These are phyloP conservation scores for Dendrophyllia cribrosa DNA, from an alignment of 64 coral and sea anemone genomes.

Conservation along the genomic window DNA sequence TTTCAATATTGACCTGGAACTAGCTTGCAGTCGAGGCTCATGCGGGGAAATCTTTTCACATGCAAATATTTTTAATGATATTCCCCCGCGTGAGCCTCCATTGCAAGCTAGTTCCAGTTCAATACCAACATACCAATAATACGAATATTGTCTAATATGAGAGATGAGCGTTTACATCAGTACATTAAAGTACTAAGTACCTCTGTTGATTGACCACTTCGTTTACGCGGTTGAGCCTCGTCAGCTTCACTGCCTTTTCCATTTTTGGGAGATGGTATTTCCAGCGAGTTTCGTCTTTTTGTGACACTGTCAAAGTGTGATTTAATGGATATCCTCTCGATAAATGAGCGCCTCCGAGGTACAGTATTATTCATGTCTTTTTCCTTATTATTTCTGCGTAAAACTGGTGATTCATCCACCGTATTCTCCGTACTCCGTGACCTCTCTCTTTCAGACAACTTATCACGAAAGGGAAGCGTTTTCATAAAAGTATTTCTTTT, in stretches of 20 bases:
- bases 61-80: no score
- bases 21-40: no score
- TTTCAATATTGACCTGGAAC: no score
- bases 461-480: constrained; percentile 24
- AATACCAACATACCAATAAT: no score
- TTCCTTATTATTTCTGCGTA: constrained; percentile 33
- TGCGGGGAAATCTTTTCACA: no score
- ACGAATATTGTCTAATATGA: no score
- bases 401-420: constrained; percentile 32
- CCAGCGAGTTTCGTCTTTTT: constrained; percentile 59
- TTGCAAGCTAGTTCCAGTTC: no score
- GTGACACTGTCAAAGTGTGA: constrained; percentile 62
- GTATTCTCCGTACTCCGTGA: constrained; percentile 37
- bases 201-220: constrained; percentile 10
- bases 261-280: background rate
- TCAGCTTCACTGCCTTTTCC: background rate
- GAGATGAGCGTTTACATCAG: no score
- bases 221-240: background rate
- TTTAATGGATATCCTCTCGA: constrained; percentile 70
- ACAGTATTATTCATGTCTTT: constrained; percentile 59
- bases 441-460: constrained; percentile 47
- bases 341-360: constrained; percentile 72
- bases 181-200: background rate
- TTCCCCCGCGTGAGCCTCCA: no score
- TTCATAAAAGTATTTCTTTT: constrained; percentile 66